Base-by-base conservation (phyloP, 2,888 invertebrate genomes). In the Drosophila nigricruria region DNA sequence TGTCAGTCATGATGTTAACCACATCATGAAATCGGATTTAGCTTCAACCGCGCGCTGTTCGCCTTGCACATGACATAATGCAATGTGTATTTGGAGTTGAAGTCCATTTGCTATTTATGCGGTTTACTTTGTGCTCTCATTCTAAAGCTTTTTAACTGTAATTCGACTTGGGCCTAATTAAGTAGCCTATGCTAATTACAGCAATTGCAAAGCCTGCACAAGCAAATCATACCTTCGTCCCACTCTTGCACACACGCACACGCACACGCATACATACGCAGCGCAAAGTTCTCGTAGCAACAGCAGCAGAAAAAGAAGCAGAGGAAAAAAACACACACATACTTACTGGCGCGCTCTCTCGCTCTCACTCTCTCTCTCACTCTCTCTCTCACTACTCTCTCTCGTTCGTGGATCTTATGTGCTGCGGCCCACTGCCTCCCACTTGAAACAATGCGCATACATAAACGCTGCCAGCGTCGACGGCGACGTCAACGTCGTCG, bases 311-410 rank as follows among this genome's bases (percentile, higher is more conserved):
- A 43, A 5, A 8, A 18, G 49, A 49, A 43, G 43, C 23, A 23
- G 14, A 40, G n/a, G 10, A 54, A 45, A 74, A 80, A 68, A 73
- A 71, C 56, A 16, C 56, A 58, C 69, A 78, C 85, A 79, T 84
- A 88, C 88, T 88, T 82, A 73, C 56, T 72, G 82, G 82, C 82
- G 88, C 88, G 67, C 70, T 80, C 54, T 34, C 5, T 27, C 9
- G 3, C 47, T 27, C 47, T n/a, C 47, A 3, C 27, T 27, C 47
- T 16, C 27, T 6, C 5, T n/a, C 25, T 53, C 23, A 0, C 53
- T 53, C 12, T 25, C 38, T 18, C 38, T 42, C 30, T 62, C 42
- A 42, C 12, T 12, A 18, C 36, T 40, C 43, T n/a, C 58, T 25
- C 12, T n/a, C n/a, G 3, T 38, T 25, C 25, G 63, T 67, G 87